A percentile compares a stretch with the other conserved stretches of the same genome.
Evolutionary conservation across 1,140 invertebrate species (phyloP).

Genomic region (Chlorops oryzae): DNA sequence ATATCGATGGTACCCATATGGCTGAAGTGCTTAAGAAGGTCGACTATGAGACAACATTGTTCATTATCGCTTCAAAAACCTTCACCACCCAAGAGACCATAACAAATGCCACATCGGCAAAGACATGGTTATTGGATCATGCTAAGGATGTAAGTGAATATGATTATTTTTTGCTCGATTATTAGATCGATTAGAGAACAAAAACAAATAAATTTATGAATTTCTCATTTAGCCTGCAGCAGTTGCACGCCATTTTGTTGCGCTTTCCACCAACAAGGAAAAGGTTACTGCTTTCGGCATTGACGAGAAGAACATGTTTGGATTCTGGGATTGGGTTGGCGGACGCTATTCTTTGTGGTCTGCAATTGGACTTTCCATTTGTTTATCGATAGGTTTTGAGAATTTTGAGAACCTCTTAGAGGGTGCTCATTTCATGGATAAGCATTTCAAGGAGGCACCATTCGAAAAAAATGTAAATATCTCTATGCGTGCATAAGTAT

Average conservation of each 20-base stretch:
- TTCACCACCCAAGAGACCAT: conserved; percentile 99
- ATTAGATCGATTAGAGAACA: too few species aligned
- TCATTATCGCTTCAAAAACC: conserved; percentile 98
- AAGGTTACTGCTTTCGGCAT: conserved; percentile 98
- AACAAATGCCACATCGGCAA: conserved; percentile 96
- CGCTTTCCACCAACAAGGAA: conserved; percentile 87
- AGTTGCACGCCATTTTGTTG: conserved; percentile 97
- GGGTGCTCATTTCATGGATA: conserved; percentile 90
- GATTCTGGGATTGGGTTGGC: conserved; percentile 99
- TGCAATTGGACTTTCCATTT: conserved; percentile 95
- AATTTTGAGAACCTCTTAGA: conserved; percentile 90
- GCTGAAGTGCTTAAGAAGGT: conserved; percentile 88
- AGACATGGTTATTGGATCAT: conserved; percentile 83
- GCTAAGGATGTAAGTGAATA: conserved; percentile 74
- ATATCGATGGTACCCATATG: conserved; percentile 98
- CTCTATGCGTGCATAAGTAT: too few species aligned
- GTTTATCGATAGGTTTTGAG: conserved; percentile 87
- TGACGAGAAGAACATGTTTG: conserved; percentile 96
- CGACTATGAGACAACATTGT: conserved; percentile 88
- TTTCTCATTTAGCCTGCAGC: conserved; percentile 58
- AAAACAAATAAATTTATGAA: too few species aligned
- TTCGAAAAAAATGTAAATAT: conserved; percentile 89
- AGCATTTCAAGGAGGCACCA: conserved; percentile 84
- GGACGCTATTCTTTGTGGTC: conserved; percentile 98
- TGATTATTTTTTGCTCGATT: conserved; percentile 7